Conservation (phyloP, 2,113 vertebrate genomes). For the Erinaceus europaeus region DNA sequence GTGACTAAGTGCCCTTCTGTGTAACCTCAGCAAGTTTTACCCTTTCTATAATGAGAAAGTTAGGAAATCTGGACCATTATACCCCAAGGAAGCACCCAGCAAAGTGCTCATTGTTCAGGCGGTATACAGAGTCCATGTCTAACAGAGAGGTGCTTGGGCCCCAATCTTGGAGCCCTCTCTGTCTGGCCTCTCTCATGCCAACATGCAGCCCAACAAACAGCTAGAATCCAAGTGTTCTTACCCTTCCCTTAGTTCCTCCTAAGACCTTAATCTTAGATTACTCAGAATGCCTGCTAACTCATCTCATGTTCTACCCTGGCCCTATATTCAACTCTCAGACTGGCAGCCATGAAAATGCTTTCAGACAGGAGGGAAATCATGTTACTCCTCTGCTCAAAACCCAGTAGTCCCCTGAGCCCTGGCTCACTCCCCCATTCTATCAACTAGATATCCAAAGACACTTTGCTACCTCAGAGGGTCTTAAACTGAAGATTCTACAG, state of each 20-base stretch:
- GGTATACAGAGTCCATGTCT: too few relatives aligned
- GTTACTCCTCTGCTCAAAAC: too few relatives aligned
- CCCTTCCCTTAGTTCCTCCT: not conserved
- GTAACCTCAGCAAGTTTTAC: too few relatives aligned
- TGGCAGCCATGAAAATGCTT: not conserved
- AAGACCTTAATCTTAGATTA: too few relatives aligned
- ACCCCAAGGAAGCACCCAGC: too few relatives aligned
- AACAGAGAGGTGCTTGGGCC: too few relatives aligned
- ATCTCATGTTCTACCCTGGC: not conserved
- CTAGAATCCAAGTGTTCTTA: not conserved
- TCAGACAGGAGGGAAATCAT: not conserved
- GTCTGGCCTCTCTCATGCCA: not conserved
- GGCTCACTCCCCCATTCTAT: not conserved
- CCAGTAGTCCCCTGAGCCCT: too few relatives aligned
- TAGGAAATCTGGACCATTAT: too few relatives aligned
- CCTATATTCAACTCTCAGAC: too few relatives aligned
- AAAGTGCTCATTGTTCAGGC: too few relatives aligned
- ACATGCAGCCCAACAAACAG: not conserved
- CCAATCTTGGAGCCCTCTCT: not conserved
- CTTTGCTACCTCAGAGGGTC: not conserved
- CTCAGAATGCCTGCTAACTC: not conserved
- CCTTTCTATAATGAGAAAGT: too few relatives aligned
- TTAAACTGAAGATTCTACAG: not conserved
- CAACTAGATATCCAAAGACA: not conserved
- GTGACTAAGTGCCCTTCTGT: not conserved